Percentiles rank a stretch among this genome's conserved stretches.
Evolutionary conservation across 2,888 invertebrate species (phyloP).

Genomic region (Glaucopsyche alexis): DNA sequence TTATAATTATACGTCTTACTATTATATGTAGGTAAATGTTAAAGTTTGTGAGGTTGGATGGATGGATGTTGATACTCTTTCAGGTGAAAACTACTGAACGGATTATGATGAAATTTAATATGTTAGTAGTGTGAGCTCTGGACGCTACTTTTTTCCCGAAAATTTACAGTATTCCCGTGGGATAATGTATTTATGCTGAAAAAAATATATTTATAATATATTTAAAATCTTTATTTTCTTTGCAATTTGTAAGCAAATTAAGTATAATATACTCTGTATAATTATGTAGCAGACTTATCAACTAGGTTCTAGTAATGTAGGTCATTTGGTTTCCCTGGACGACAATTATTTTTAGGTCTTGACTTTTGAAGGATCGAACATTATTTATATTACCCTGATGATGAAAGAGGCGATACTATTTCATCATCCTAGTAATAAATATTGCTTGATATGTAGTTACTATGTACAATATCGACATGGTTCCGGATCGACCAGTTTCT

Average conservation of each 20-base stretch:
- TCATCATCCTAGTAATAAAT: constrained; percentile 2
- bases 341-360: not conserved
- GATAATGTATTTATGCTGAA: too few species aligned
- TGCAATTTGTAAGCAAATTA: not conserved
- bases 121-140: too few species aligned
- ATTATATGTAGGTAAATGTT: too few species aligned
- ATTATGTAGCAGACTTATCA: not conserved
- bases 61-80: too few species aligned
- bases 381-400: constrained; percentile 12
- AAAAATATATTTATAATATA: too few species aligned
- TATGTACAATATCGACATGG: not conserved
- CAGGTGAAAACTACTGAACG: too few species aligned
- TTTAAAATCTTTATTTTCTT: not conserved
- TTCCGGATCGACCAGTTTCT: too few species aligned
- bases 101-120: too few species aligned
- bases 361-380: not conserved
- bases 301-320: not conserved
- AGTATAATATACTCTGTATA: not conserved
- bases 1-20: not conserved
- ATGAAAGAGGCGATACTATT: constrained; percentile 13
- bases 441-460: not conserved
- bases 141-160: too few species aligned
- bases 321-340: not conserved
- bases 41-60: too few species aligned
- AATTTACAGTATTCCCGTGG: too few species aligned